A percentile compares a stretch with the other conserved stretches of the same genome.
These are phyloP conservation scores for Heliconius ismenius DNA, from an alignment of 2,888 invertebrate species.

Conservation along the genomic window DNA sequence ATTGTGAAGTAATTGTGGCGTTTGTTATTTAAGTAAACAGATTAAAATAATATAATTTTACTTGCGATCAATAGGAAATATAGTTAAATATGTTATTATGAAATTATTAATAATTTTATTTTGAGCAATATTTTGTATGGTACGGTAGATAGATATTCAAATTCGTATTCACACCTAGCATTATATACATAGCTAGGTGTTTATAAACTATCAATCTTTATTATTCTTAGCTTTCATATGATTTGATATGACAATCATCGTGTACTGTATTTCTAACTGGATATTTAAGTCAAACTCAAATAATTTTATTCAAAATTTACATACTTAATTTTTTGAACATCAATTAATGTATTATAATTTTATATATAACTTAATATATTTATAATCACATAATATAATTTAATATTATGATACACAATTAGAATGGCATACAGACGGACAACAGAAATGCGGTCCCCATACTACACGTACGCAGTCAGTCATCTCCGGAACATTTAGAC, in stretches of 20 bases:
- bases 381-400: background rate
- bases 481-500: slow-evolving; percentile 76
- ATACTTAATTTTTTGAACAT: too few species aligned
- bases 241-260: too few species aligned
- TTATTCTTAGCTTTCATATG: too few species aligned
- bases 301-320: too few species aligned
- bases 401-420: background rate
- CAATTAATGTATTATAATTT: background rate
- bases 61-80: background rate
- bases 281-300: too few species aligned
- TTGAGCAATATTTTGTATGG: background rate
- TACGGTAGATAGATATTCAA: too few species aligned
- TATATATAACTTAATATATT: background rate
- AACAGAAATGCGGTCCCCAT: slow-evolving; percentile 65
- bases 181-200: background rate
- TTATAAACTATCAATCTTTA: too few species aligned
- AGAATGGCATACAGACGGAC: slow-evolving; percentile 59
- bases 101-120: too few species aligned
- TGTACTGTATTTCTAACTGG: too few species aligned
- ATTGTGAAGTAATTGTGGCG: background rate
- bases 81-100: background rate
- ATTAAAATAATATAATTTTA: background rate
- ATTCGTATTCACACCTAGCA: too few species aligned
- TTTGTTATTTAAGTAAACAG: background rate
- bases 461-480: slow-evolving; percentile 72